A percentile compares a stretch with the other conserved stretches of the same genome.
Conservation (phyloP, 2,113 vertebrate species). For the Poecilia latipinna region DNA sequence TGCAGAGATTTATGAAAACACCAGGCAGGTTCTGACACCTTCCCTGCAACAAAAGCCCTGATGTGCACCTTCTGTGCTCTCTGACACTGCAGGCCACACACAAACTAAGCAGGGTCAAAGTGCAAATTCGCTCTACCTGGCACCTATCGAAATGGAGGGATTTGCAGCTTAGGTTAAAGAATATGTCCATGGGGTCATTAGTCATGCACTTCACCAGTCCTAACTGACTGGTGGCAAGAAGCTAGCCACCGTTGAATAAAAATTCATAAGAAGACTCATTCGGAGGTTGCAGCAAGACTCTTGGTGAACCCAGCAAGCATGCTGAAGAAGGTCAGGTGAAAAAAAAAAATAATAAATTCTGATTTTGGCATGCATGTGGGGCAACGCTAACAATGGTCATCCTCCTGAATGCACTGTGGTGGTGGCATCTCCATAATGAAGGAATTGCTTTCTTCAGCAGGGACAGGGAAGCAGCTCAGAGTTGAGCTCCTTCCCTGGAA, state of each 20-base stretch:
- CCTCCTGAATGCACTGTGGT: too few relatives aligned
- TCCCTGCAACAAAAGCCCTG: constrained; percentile 25
- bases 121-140: background rate
- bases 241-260: background rate
- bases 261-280: background rate
- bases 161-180: too few relatives aligned
- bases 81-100: constrained; percentile 14
- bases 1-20: constrained; percentile 50
- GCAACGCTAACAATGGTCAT: too few relatives aligned
- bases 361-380: too few relatives aligned
- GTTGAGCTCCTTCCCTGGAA: too few relatives aligned
- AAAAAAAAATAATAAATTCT: too few relatives aligned
- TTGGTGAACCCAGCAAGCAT: too few relatives aligned
- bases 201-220: background rate
- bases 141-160: background rate
- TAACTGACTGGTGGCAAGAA: background rate
- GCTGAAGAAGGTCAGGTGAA: too few relatives aligned
- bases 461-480: too few relatives aligned
- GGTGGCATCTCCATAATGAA: too few relatives aligned
- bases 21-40: constrained; percentile 52
- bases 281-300: too few relatives aligned
- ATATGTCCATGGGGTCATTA: background rate
- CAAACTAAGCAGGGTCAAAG: constrained; percentile 21
- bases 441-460: too few relatives aligned
- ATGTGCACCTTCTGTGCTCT: constrained; percentile 32